These are phyloP conservation scores for Drosophila anomelani DNA, from an alignment of 2,888 invertebrate genomes.

Conservation along the genomic window DNA sequence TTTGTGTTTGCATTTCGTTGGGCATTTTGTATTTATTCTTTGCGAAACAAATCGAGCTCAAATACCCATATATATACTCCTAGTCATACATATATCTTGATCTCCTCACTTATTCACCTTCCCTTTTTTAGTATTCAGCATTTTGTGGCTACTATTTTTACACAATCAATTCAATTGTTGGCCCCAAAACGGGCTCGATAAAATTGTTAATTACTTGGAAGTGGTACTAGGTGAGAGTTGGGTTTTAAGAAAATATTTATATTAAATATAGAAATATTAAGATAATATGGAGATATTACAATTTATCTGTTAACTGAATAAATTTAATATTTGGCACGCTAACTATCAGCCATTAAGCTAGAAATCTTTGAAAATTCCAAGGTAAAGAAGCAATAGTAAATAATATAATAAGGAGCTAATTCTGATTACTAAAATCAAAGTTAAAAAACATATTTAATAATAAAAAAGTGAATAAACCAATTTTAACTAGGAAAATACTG, in stretches of 20 bases:
- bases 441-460: too few relatives aligned
- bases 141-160: constrained; percentile 16
- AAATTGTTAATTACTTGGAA: constrained; percentile 10
- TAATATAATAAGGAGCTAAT: too few relatives aligned
- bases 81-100: constrained; percentile 17
- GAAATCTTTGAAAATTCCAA: too few relatives aligned
- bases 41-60: constrained; percentile 71
- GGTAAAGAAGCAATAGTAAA: too few relatives aligned
- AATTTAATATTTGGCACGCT: too few relatives aligned
- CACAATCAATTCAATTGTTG: constrained; percentile 12
- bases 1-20: constrained; percentile 32
- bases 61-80: constrained; percentile 43
- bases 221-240: neutral
- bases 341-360: too few relatives aligned
- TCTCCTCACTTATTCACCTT: constrained; percentile 1
- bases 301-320: too few relatives aligned
- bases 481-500: too few relatives aligned
- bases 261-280: neutral
- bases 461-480: too few relatives aligned
- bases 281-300: neutral
- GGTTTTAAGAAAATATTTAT: neutral
- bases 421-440: too few relatives aligned
- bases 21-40: constrained; percentile 51
- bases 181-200: constrained; percentile 2
- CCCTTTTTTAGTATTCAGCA: constrained; percentile 2